Evolutionary conservation across 2,113 vertebrate species (phyloP), one percentile per base, ranked within the genome.

Genomic region (Pluvialis apricaria): DNA sequence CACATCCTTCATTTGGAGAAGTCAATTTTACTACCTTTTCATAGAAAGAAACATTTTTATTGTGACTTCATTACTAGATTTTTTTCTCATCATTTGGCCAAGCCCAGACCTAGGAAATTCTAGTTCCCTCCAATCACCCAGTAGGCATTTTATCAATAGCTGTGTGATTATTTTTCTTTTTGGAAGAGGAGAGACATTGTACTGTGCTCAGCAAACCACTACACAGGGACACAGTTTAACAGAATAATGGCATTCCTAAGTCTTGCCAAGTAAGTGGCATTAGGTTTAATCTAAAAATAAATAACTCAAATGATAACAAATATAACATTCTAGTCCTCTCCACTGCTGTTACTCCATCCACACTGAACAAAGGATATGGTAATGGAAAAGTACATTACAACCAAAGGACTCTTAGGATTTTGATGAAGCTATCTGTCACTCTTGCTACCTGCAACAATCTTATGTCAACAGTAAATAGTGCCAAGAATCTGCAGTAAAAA

Each of bases 221-320:
- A 58, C 19, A 54, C 25, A 79, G 29, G 28, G 15, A 57, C 52
- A 73, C 0, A 15, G 34, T 58, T 95, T 70, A 93, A 72, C 18
- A 75, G 51, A 75, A 91, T 47, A 86, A 91, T 64, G 38, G 22
- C 64, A 70, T 78, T 81, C 69, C 36, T 58, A 82, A 62, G 15
- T 58, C 51, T 80, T 88, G 79, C 60, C 85, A 93, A 90, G 58
- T 31, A 77, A 94, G 38, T 34, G 64, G 86, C 29, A 66, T 52
- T 45, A 51, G 20, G 29, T 90, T 92, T 90, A 88, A 93, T 81
- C 29, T 68, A 83, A 94, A 96, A 88, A 88, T 57, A 94, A 95
- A 36, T 81, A 66, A 80, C 58, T 86, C 20, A 40, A 82, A 92
- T 45, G 15, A 82, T 49, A 97, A 80, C 19, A 88, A 72, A 86